phyloP scores from a whole-genome alignment of 2,888 invertebrate species.

The Ectropis crepuscularia region DNA sequence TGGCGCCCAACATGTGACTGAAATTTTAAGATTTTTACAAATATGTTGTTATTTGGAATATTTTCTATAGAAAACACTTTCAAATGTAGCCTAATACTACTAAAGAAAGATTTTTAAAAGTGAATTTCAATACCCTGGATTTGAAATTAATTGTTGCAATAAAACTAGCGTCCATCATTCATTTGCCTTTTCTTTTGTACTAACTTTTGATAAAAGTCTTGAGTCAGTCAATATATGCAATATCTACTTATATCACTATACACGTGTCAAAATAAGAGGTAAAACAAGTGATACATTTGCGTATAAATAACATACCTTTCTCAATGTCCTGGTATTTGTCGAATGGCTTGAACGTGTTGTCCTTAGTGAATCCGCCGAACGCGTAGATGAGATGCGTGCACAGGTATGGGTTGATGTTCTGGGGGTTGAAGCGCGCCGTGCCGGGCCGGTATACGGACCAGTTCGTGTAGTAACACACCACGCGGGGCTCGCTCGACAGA shows the following conservation, averaged over 20 bases:
- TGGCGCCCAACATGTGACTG: slow-evolving; percentile 22
- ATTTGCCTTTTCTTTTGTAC: too few species aligned
- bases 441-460: slow-evolving; percentile 97
- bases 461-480: slow-evolving; percentile 97
- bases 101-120: too few species aligned
- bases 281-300: too few species aligned
- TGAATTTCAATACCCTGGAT: too few species aligned
- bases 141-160: too few species aligned
- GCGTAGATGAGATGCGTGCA: slow-evolving; percentile 97
- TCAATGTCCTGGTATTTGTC: slow-evolving; percentile 98
- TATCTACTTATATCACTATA: too few species aligned
- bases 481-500: slow-evolving; percentile 86
- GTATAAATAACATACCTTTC: slow-evolving; percentile 87
- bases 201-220: too few species aligned
- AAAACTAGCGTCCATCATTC: too few species aligned
- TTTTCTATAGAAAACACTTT: background rate
- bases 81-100: too few species aligned
- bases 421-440: slow-evolving; percentile 95
- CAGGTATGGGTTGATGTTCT: slow-evolving; percentile 97
- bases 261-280: too few species aligned
- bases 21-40: slow-evolving; percentile 2
- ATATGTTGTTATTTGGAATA: background rate
- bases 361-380: slow-evolving; percentile 96
- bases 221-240: too few species aligned
- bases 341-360: slow-evolving; percentile 95